Evolutionary conservation across 2,888 invertebrate genomes (phyloP).

Genomic region (Sesamia inferens): DNA sequence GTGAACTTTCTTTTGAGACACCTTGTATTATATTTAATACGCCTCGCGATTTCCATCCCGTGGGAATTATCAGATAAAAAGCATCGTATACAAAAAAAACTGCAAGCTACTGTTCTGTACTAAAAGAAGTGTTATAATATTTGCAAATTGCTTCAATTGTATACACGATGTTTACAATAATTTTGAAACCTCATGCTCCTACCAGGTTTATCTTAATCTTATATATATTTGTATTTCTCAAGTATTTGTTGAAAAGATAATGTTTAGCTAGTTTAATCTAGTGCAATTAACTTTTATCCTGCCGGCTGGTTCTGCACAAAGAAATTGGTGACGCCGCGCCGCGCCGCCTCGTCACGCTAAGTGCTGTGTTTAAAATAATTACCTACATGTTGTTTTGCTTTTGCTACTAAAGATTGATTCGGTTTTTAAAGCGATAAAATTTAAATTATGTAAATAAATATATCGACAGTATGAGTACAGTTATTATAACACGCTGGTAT

Average conservation of each 20-base stretch:
- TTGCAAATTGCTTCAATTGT: conserved; percentile 12
- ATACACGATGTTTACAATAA: neutral
- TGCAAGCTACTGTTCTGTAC: no score
- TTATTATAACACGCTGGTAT: neutral
- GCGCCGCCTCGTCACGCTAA: conserved; percentile 6
- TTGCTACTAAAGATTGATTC: conserved; percentile 8
- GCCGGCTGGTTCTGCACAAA: conserved; percentile 27
- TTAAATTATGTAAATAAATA: neutral
- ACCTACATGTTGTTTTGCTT: conserved; percentile 2
- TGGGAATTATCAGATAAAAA: no score
- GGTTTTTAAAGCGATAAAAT: conserved; percentile 5
- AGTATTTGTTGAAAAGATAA: conserved; percentile 44
- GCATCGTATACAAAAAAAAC: no score
- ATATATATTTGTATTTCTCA: conserved; percentile 31
- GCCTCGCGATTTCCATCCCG: no score
- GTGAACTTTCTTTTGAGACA: no score
- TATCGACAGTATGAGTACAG: conserved; percentile 16
- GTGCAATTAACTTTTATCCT: conserved; percentile 19
- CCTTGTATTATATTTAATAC: no score
- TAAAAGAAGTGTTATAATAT: neutral
- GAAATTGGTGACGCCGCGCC: conserved; percentile 26
- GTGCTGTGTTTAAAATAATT: conserved; percentile 10
- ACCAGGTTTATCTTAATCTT: conserved; percentile 30
- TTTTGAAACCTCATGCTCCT: conserved; percentile 4
- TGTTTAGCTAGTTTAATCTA: conserved; percentile 11